A percentile compares a stretch with the other conserved stretches of the same genome.
Conservation (phyloP, 2,113 vertebrate genomes). For the Paracanthobrama guichenoti region DNA sequence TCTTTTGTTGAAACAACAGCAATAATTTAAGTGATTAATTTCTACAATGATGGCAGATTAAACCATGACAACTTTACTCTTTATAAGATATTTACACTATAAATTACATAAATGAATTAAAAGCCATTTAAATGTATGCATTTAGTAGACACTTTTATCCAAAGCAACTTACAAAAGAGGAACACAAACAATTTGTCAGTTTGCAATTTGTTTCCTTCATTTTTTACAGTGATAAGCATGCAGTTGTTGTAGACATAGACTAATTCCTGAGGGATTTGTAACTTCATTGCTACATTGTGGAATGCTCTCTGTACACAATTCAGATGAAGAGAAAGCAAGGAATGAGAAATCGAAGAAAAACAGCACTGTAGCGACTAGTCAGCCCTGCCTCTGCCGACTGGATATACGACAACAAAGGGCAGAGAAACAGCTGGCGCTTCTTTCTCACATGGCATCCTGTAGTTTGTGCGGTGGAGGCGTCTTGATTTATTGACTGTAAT, state of each 20-base stretch:
- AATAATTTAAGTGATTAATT: no score
- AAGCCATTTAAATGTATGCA: not conserved
- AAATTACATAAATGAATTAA: not conserved
- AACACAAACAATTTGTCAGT: no score
- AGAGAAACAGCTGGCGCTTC: slow-evolving; percentile 42
- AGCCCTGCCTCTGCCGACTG: slow-evolving; percentile 27
- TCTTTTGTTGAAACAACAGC: no score
- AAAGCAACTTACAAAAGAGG: no score
- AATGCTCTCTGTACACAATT: not conserved
- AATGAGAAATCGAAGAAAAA: slow-evolving; percentile 10
- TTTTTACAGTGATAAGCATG: not conserved
- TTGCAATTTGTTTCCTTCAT: not conserved
- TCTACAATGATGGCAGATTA: not conserved
- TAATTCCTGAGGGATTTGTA: slow-evolving; percentile 4
- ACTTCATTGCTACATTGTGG: not conserved
- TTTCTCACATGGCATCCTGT: slow-evolving; percentile 49
- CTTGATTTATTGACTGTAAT: slow-evolving; percentile 58
- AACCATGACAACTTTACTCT: not conserved
- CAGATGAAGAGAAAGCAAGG: slow-evolving; percentile 9
- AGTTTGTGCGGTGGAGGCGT: slow-evolving; percentile 49
- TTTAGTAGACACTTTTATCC: no score
- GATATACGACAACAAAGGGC: slow-evolving; percentile 27
- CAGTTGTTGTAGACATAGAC: not conserved
- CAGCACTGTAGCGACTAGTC: not conserved
- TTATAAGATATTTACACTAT: not conserved